A percentile compares a stretch with the other conserved stretches of the same genome.
These are phyloP conservation scores for Heliconius congener DNA, from an alignment of 1,140 invertebrate species.

Conservation along the genomic window DNA sequence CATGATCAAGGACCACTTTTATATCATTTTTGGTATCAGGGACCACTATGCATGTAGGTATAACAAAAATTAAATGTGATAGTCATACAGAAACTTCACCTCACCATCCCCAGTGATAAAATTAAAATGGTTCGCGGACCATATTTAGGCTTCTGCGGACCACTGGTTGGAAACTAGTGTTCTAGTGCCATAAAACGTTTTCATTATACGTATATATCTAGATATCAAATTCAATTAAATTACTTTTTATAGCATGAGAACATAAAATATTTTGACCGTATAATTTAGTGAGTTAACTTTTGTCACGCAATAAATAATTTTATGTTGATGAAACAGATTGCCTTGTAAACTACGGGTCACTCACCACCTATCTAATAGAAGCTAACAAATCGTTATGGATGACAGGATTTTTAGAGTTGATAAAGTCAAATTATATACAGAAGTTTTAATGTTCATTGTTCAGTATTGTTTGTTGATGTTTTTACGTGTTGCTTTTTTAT, in stretches of 20 bases:
- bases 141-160: too few relatives aligned
- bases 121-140: too few relatives aligned
- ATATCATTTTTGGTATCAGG: too few relatives aligned
- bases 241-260: conserved; percentile 33
- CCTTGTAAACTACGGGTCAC: conserved; percentile 29
- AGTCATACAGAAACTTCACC: too few relatives aligned
- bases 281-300: conserved; percentile 30
- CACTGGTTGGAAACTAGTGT: too few relatives aligned
- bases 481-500: neutral
- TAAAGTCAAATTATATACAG: neutral
- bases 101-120: too few relatives aligned
- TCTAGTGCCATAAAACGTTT: neutral
- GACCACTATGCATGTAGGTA: too few relatives aligned
- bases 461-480: neutral
- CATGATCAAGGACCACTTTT: too few relatives aligned
- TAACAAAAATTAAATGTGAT: too few relatives aligned
- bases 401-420: neutral
- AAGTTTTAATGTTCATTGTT: neutral
- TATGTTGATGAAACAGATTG: conserved; percentile 29
- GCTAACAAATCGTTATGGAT: neutral
- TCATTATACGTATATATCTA: conserved; percentile 11
- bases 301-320: conserved; percentile 38
- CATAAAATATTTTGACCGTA: conserved; percentile 38
- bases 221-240: conserved; percentile 35
- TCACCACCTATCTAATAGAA: neutral